Evolutionary conservation across 2,888 invertebrate species (phyloP).

Genomic region (Abrostola tripartita): DNA sequence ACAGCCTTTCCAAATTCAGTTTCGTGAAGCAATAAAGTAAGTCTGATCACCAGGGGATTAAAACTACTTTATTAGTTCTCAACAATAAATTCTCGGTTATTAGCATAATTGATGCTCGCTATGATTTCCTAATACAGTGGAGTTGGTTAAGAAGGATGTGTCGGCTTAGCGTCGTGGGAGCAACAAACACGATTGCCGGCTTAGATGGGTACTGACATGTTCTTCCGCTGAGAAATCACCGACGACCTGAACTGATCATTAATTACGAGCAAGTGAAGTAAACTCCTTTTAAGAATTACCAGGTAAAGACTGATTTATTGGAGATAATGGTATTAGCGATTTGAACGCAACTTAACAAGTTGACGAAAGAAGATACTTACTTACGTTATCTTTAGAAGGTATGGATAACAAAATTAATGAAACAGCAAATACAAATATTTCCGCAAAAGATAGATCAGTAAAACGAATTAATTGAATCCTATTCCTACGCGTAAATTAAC

Average conservation of each 20-base stretch:
- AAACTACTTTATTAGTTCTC: conserved; percentile 35
- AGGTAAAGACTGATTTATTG: conserved; percentile 37
- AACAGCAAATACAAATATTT: conserved; percentile 14
- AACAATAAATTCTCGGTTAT: conserved; percentile 46
- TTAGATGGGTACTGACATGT: conserved; percentile 38
- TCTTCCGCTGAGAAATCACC: conserved; percentile 47
- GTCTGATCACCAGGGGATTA: conserved; percentile 37
- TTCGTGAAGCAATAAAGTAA: conserved; percentile 27
- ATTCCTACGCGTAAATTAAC: conserved; percentile 38
- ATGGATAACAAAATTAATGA: not conserved
- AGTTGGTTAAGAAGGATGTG: conserved; percentile 61
- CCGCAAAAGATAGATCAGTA: conserved; percentile 12
- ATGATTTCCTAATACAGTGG: conserved; percentile 44
- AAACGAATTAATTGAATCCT: conserved; percentile 30
- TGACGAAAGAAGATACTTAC: not conserved
- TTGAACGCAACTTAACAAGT: conserved; percentile 1
- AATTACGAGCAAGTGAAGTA: conserved; percentile 37
- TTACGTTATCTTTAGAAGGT: too few species aligned
- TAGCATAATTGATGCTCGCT: conserved; percentile 46
- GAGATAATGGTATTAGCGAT: conserved; percentile 18
- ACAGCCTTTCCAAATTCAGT: conserved; percentile 22
- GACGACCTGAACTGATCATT: conserved; percentile 29
- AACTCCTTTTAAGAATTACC: conserved; percentile 27
- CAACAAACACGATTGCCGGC: conserved; percentile 35
- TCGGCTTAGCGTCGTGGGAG: conserved; percentile 57